Evolutionary conservation across 1,140 invertebrate species (phyloP).

Genomic region (Tetragnatha versicolor): DNA sequence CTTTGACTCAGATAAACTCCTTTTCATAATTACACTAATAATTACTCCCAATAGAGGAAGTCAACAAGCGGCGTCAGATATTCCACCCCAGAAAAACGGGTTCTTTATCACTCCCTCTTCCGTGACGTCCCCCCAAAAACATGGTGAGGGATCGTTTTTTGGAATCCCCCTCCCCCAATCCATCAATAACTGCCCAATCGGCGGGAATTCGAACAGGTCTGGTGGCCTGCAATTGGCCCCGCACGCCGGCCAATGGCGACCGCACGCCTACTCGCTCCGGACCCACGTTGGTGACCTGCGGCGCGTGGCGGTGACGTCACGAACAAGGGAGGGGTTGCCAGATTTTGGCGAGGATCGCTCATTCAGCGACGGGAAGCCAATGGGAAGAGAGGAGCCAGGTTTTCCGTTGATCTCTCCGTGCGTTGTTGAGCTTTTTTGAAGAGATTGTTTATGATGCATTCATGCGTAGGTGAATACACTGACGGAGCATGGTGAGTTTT

Average conservation of each 20-base stretch:
- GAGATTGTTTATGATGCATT: no score
- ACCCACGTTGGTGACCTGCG: constrained; percentile 47
- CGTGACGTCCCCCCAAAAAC: neutral
- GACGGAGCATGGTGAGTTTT: no score
- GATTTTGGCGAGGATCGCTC: constrained; percentile 23
- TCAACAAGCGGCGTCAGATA: no score
- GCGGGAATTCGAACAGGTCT: constrained; percentile 33
- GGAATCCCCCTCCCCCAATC: neutral
- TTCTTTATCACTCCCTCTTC: neutral
- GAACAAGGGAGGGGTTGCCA: neutral
- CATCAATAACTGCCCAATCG: constrained; percentile 48
- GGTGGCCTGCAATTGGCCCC: constrained; percentile 36
- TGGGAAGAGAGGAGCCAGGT: no score
- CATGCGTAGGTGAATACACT: no score
- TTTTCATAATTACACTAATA: no score
- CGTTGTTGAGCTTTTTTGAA: no score
- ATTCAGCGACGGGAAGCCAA: neutral
- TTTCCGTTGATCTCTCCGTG: no score
- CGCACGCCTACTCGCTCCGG: constrained; percentile 48
- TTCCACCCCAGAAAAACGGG: no score
- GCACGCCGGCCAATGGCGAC: constrained; percentile 46
- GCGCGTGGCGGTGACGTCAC: constrained; percentile 51
- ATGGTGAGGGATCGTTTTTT: no score
- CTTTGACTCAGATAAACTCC: no score
- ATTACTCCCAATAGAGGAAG: no score